Percentiles rank a stretch among this genome's conserved stretches.
Conservation (phyloP, 2,888 invertebrate genomes). For the Acleris emargana region DNA sequence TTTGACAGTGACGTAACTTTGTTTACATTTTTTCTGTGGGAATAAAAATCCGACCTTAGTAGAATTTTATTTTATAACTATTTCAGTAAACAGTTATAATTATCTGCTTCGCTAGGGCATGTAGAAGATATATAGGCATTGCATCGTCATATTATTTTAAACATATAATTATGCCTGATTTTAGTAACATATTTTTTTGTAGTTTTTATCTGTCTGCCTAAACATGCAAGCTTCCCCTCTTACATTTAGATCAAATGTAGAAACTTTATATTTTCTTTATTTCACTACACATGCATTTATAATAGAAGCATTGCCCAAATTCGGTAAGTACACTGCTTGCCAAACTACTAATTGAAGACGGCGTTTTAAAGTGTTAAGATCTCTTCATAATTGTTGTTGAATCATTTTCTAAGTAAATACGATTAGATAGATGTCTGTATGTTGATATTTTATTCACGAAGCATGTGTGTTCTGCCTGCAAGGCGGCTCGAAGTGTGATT, state of each 20-base stretch:
- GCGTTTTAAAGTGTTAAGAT: slow-evolving; percentile 25
- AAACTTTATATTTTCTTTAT: slow-evolving; percentile 32
- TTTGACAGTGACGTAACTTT: too few species aligned
- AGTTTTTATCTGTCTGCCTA: too few species aligned
- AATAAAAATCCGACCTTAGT: too few species aligned
- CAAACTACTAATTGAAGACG: slow-evolving; percentile 38
- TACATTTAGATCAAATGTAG: background rate
- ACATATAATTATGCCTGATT: too few species aligned
- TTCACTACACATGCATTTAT: slow-evolving; percentile 40
- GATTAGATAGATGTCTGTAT: slow-evolving; percentile 4
- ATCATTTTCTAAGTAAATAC: slow-evolving; percentile 28
- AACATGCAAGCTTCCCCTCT: background rate
- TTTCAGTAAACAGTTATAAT: too few species aligned
- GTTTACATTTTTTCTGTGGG: too few species aligned
- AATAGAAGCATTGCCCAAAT: slow-evolving; percentile 18
- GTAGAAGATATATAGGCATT: too few species aligned
- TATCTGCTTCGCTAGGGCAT: too few species aligned
- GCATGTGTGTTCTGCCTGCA: background rate
- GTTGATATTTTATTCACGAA: slow-evolving; percentile 11
- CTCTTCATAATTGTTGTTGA: slow-evolving; percentile 24
- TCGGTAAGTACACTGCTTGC: slow-evolving; percentile 37
- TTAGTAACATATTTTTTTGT: too few species aligned
- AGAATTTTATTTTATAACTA: too few species aligned
- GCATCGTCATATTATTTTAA: too few species aligned
- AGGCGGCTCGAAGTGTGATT: slow-evolving; percentile 18